Percentiles rank a stretch among this genome's conserved stretches.
Conservation (phyloP, 2,888 invertebrate genomes). For the Pachymerium ferrugineum region DNA sequence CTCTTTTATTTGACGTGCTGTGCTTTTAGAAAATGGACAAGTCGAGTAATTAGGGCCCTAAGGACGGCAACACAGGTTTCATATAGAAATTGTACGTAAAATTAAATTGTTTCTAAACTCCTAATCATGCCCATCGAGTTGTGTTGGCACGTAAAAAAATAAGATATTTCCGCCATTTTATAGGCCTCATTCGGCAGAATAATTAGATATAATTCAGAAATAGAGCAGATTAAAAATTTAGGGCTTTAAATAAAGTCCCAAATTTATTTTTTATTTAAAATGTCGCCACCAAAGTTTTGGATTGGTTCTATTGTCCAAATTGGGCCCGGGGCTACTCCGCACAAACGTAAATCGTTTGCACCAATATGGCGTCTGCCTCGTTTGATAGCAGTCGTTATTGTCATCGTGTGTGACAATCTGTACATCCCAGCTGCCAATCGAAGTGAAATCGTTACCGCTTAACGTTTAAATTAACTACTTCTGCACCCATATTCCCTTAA, state of each 20-base stretch:
- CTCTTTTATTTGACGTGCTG: neutral
- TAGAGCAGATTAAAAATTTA: too few species aligned
- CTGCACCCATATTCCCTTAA: too few species aligned
- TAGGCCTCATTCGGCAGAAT: too few species aligned
- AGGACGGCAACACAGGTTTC: constrained; percentile 18
- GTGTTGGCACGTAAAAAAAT: too few species aligned
- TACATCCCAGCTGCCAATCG: neutral
- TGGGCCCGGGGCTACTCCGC: neutral
- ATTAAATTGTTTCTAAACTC: neutral
- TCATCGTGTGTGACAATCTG: neutral
- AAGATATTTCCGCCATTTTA: too few species aligned
- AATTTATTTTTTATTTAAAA: neutral
- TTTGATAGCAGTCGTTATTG: neutral
- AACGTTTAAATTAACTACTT: too few species aligned
- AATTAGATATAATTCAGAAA: too few species aligned
- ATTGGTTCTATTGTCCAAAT: neutral
- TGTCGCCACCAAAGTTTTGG: too few species aligned
- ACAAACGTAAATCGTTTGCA: neutral
- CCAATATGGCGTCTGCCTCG: constrained; percentile 8
- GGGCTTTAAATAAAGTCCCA: too few species aligned
- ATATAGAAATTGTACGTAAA: constrained; percentile 6
- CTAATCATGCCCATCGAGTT: neutral
- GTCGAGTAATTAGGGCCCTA: neutral
- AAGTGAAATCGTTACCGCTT: neutral
- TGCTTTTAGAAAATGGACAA: neutral